These are phyloP conservation scores for Heterohyrax brucei DNA, from an alignment of 2,797 vertebrate species.

Conservation along the genomic window DNA sequence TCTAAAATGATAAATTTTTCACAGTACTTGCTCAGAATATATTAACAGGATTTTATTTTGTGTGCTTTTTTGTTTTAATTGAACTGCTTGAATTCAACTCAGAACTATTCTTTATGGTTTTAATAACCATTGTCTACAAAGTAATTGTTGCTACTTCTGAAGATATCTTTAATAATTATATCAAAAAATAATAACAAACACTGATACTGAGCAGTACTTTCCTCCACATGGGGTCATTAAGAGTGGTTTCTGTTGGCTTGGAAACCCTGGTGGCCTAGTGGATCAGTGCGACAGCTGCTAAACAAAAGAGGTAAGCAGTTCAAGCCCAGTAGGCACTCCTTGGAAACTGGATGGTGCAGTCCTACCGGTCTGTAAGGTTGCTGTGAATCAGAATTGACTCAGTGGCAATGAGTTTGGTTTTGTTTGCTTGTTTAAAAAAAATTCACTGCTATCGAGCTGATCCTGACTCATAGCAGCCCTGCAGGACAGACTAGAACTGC, in stretches of 20 bases:
- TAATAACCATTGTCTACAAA: slow-evolving; percentile 66
- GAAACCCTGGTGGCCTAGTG: too few relatives aligned
- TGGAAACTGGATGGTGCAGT: too few relatives aligned
- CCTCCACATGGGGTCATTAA: not conserved
- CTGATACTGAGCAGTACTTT: not conserved
- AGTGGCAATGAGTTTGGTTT: too few relatives aligned
- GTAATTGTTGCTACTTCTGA: slow-evolving; percentile 38
- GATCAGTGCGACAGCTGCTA: too few relatives aligned
- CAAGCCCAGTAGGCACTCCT: too few relatives aligned
- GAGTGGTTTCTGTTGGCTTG: slow-evolving; percentile 26
- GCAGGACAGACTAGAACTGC: too few relatives aligned
- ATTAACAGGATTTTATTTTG: slow-evolving; percentile 71
- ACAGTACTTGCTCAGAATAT: slow-evolving; percentile 82
- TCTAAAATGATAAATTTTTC: slow-evolving; percentile 85
- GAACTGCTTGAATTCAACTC: slow-evolving; percentile 80
- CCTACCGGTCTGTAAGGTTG: too few relatives aligned
- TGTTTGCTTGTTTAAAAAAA: too few relatives aligned
- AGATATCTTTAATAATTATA: not conserved
- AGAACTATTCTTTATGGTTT: slow-evolving; percentile 76
- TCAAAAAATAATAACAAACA: not conserved
- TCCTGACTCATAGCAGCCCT: too few relatives aligned
- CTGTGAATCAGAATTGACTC: too few relatives aligned
- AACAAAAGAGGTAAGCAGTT: too few relatives aligned
- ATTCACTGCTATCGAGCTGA: too few relatives aligned
- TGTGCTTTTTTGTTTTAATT: slow-evolving; percentile 71